Percentiles rank a stretch among this genome's conserved stretches.
Conservation (phyloP, 2,888 invertebrate species). For the Polydrusus tereticollis region DNA sequence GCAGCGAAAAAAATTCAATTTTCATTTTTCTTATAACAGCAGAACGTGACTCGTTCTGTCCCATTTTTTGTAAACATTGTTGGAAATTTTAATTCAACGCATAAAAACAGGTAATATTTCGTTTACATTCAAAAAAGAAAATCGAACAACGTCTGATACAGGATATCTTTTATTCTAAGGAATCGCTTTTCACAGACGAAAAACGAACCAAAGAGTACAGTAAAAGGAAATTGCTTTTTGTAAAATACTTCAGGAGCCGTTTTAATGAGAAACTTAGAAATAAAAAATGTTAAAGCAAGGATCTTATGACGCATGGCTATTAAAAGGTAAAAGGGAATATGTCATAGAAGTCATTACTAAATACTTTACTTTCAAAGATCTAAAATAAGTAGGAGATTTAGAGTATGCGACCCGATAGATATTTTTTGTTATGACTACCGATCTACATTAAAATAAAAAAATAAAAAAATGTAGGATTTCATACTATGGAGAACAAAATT, state of each 20-base stretch:
- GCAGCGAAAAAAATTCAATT: background rate
- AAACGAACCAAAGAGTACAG: constrained; percentile 6
- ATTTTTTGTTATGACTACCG: too few relatives aligned
- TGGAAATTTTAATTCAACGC: constrained; percentile 8
- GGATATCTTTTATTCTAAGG: constrained; percentile 7
- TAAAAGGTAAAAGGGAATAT: too few relatives aligned
- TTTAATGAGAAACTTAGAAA: constrained; percentile 5
- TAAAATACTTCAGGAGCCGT: background rate
- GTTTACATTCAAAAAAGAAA: constrained; percentile 13
- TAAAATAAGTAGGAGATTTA: too few relatives aligned
- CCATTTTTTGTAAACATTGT: constrained; percentile 7
- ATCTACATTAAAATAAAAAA: too few relatives aligned
- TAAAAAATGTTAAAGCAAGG: background rate
- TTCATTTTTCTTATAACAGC: background rate
- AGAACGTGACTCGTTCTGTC: background rate
- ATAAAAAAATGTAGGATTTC: too few relatives aligned
- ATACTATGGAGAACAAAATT: too few relatives aligned
- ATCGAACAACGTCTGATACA: constrained; percentile 11
- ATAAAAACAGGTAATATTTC: constrained; percentile 12
- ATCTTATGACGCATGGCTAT: background rate
- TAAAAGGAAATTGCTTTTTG: constrained; percentile 10
- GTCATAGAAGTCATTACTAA: background rate
- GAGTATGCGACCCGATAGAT: too few relatives aligned
- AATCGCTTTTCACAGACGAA: constrained; percentile 5
- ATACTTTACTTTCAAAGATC: background rate